These are phyloP conservation scores for Procambarus clarkii DNA, from an alignment of 1,140 invertebrate genomes.

Conservation along the genomic window DNA sequence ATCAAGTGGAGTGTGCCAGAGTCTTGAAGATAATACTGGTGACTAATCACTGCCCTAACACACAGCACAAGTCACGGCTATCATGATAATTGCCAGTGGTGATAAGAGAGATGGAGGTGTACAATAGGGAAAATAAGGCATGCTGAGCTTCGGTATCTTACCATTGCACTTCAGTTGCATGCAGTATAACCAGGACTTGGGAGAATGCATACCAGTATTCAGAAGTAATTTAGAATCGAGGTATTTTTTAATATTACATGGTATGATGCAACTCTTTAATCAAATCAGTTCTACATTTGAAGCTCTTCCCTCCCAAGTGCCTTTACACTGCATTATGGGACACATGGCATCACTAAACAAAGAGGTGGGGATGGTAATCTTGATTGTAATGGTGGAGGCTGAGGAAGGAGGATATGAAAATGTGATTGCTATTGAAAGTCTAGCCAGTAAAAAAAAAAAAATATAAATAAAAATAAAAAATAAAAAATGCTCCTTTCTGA, in stretches of 20 bases:
- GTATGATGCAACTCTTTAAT: background rate
- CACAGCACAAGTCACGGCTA: constrained; percentile 34
- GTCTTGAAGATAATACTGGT: constrained; percentile 56
- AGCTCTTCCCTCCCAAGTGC: constrained; percentile 9
- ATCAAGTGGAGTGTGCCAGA: constrained; percentile 52
- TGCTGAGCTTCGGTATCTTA: constrained; percentile 60
- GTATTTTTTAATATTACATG: background rate
- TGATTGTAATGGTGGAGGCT: constrained; percentile 19
- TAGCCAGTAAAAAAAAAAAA: constrained; percentile 24
- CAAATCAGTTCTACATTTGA: background rate
- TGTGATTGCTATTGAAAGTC: constrained; percentile 31
- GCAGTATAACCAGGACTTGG: constrained; percentile 36
- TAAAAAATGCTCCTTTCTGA: constrained; percentile 45
- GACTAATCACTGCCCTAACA: constrained; percentile 40
- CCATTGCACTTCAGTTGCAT: constrained; percentile 60
- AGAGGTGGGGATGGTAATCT: constrained; percentile 20
- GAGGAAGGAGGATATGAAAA: constrained; percentile 22
- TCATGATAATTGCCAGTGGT: constrained; percentile 14
- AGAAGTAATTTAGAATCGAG: background rate
- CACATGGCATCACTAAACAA: constrained; percentile 37
- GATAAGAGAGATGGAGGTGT: constrained; percentile 17
- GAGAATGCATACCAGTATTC: background rate
- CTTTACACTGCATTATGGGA: constrained; percentile 40
- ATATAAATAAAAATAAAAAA: constrained; percentile 21
- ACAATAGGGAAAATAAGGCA: constrained; percentile 49